These are phyloP conservation scores for Ciconia boyciana DNA, from an alignment of 2,113 vertebrate genomes.

Conservation along the genomic window DNA sequence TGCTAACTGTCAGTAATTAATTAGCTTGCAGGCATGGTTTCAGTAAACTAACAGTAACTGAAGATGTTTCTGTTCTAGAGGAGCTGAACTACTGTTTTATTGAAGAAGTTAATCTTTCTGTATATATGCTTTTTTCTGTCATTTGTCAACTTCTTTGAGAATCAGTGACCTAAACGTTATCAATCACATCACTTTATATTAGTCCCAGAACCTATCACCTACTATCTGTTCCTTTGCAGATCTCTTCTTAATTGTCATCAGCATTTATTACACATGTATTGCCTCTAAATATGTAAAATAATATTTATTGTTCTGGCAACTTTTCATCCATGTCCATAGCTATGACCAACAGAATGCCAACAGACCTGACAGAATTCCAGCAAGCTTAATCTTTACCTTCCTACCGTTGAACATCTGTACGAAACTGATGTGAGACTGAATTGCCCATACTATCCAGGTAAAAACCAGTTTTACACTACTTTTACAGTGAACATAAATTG, in stretches of 20 bases:
- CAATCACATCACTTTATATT: background rate
- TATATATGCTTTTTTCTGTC: background rate
- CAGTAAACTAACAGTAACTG: background rate
- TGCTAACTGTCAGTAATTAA: background rate
- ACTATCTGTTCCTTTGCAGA: background rate
- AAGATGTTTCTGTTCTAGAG: background rate
- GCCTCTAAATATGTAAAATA: background rate
- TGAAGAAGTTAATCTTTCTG: background rate
- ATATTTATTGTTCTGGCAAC: background rate
- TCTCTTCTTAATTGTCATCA: background rate
- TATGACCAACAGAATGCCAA: background rate
- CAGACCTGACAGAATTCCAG: background rate
- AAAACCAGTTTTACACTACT: background rate
- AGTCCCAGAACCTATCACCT: background rate
- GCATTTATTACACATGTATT: background rate
- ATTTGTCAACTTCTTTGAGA: background rate
- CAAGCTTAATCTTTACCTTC: background rate
- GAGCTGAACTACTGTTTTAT: background rate
- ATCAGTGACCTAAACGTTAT: background rate
- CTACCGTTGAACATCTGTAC: rapidly evolving
- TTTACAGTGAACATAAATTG: background rate
- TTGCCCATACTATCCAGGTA: background rate
- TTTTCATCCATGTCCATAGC: background rate
- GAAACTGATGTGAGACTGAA: background rate
- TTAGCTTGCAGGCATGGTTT: background rate